Evolutionary conservation across 2,888 invertebrate genomes (phyloP), one percentile per base, ranked within the genome.

Genomic region (Lumbricus terrestris): DNA sequence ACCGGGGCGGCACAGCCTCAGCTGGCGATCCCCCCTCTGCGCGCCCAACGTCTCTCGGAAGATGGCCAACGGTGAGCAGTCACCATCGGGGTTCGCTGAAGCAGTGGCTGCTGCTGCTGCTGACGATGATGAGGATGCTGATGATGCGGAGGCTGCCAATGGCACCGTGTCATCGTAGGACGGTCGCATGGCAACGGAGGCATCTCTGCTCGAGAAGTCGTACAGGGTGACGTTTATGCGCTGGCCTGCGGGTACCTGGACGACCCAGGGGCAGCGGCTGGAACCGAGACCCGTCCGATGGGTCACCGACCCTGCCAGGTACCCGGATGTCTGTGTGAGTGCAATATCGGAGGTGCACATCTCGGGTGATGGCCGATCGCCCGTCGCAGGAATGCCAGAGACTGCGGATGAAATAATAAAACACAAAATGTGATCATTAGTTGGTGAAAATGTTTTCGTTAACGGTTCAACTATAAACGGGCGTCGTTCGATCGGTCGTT

Each of bases 201-300:
- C 42, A 34, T 38, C 38, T 23, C 11, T 37, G 89, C 34, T 37
- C 35, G 47, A 42, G 89, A 89, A 69, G 89, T 69, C 82, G 82
- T 69, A 69, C 34, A 89, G 54, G 33, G 89, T 89, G 82, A 89
- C 82, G 47, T 69, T 89, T 82, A 89, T 42, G 47, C 88, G 40
- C n/a, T 90, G 85, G 18, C 82, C 90, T 20, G 90, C 90, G 82
- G 88, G 82, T 35, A 90, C 90, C 37, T 85, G 54, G 37, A 91
- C 47, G 88, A 85, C 85, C 91, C 90, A 90, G 35, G 91, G 90
- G n/a, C 90, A 90, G 69, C 88, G 69, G 11, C 83, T 33, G 35
- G 89, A 88, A 37, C 90, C 90, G 38, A 90, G 88, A n/a, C 89
- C 90, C 20, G 90, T 47, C 88, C 90, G 42, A 29, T 38, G 89